A percentile compares a stretch with the other conserved stretches of the same genome.
These are phyloP conservation scores for Gonatopus flavifemur DNA, from an alignment of 1,140 invertebrate species.

Conservation along the genomic window DNA sequence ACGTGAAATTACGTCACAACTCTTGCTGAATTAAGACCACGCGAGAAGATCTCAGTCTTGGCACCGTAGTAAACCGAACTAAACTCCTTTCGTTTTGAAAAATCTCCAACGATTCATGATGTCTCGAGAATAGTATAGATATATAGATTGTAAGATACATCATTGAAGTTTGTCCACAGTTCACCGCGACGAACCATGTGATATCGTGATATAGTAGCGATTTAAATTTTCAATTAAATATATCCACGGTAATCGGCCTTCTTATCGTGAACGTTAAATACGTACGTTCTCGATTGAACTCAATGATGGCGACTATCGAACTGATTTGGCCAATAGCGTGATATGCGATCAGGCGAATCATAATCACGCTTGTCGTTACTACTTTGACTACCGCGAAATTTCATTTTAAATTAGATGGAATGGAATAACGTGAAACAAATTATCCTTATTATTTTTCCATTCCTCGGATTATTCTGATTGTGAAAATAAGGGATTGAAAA, in stretches of 20 bases:
- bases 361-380: conserved; percentile 33
- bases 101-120: no score
- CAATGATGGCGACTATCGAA: conserved; percentile 32
- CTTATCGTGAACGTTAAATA: conserved; percentile 35
- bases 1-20: no score
- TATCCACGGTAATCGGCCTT: conserved; percentile 24
- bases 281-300: conserved; percentile 33
- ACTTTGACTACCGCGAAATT: conserved; percentile 25
- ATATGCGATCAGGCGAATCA: conserved; percentile 29
- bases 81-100: no score
- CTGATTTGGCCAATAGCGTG: conserved; percentile 32
- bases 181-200: no score
- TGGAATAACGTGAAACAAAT: conserved; percentile 19
- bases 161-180: no score
- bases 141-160: no score
- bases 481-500: no score
- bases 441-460: conserved; percentile 15
- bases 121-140: no score
- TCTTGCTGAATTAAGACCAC: no score
- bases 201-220: no score
- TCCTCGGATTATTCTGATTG: conserved; percentile 18
- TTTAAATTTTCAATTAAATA: conserved; percentile 34
- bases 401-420: conserved; percentile 28
- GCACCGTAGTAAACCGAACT: no score
- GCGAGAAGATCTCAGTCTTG: no score